Evolutionary conservation across 2,888 invertebrate genomes (phyloP), one percentile per base, ranked within the genome.

Genomic region (Polyommatus icarus): DNA sequence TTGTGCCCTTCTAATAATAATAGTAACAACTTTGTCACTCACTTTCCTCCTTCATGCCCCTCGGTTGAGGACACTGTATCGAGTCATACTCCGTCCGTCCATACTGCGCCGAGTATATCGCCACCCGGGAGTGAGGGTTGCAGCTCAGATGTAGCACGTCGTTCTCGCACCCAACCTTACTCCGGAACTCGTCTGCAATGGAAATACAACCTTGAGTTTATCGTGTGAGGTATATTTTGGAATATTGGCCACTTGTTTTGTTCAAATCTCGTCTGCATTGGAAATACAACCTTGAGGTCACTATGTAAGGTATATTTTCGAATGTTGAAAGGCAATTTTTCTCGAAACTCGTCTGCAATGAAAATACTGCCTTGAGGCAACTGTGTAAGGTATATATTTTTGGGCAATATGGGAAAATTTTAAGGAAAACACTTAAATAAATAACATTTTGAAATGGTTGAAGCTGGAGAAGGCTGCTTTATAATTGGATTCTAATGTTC

Each of bases 91-190:
- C 97, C 0, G 98, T 97, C 82, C 98, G 95, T 7, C 99, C 99
- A 88, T 97, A 99, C 90, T 97, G 97, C 59, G 99, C 98, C 71
- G 98, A 98, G 94, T 98, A 98, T 86, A 99, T 96, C 78, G 98
- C 98, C 77, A 99, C 97, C 85, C 98, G 95, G 15, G 97, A 96
- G 89, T 97, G 97, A 76, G 97, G 97, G 92, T 97, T 96, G 93
- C 99, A 99, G 87, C 96, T 96, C 86, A 99, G 95, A 87, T 97
- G 97, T 86, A 99, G 96, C 84, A 97, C 96, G 86, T 98, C 97
- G 88, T 98, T 98, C 90, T 98, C 97, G 92, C 99, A 99, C 81
- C 98, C 98, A 86, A 98, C 97, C 95, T 98, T 97, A 90, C 98
- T 98, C 81, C 98, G 96, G 93, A 99, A 99, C 90, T 98, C 98